Evolutionary conservation across 2,888 invertebrate species (phyloP).

Genomic region (Rhagophthalmus giganteus): DNA sequence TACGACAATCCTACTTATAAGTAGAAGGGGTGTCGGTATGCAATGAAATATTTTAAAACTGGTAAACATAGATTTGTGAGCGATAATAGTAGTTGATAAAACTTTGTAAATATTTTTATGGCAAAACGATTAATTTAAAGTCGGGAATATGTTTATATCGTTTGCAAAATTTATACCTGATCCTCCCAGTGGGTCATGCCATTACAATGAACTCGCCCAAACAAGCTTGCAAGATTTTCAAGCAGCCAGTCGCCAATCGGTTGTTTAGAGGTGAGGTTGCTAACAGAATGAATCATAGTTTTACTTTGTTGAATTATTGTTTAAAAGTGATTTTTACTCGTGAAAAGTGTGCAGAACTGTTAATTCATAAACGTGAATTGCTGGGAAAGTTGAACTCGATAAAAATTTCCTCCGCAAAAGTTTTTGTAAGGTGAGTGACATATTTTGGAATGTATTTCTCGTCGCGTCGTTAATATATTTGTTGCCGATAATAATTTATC

Average conservation of each 20-base stretch:
- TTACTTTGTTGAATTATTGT: conserved; percentile 53
- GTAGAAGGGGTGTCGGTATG: conserved; percentile 29
- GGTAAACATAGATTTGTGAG: not conserved
- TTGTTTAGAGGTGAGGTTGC: conserved; percentile 53
- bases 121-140: too few species aligned
- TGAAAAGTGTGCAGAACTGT: conserved; percentile 46
- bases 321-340: conserved; percentile 48
- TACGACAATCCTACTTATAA: conserved; percentile 24
- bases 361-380: conserved; percentile 43
- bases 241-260: conserved; percentile 57
- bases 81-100: too few species aligned
- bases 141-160: too few species aligned
- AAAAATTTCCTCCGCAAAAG: conserved; percentile 44
- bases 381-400: conserved; percentile 42
- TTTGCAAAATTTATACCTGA: too few species aligned
- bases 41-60: conserved; percentile 19
- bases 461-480: conserved; percentile 10
- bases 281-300: conserved; percentile 57
- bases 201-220: conserved; percentile 53
- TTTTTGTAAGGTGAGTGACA: conserved; percentile 55
- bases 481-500: not conserved
- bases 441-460: conserved; percentile 45
- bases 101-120: too few species aligned
- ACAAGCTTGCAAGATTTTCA: conserved; percentile 56
- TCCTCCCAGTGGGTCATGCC: conserved; percentile 31